phyloP scores from a whole-genome alignment of 2,888 invertebrate genomes.

The Idaea straminata region DNA sequence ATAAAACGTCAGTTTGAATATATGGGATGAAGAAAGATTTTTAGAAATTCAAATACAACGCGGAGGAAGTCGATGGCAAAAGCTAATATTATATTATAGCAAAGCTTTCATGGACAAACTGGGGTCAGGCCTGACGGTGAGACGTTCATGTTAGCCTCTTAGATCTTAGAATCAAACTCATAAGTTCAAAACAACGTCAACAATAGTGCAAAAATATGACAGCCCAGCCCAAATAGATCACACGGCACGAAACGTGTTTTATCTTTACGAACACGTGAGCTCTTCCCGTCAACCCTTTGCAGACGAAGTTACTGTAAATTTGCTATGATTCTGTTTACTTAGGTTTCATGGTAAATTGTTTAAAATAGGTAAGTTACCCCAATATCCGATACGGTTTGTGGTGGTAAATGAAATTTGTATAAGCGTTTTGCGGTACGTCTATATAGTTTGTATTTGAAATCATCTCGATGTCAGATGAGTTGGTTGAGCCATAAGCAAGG shows the following conservation, averaged over 20 bases:
- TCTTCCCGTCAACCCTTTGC: background rate
- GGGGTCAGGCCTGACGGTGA: no score
- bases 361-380: slow-evolving; percentile 13
- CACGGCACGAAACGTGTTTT: background rate
- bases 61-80: no score
- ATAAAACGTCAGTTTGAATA: no score
- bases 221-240: background rate
- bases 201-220: background rate
- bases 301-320: slow-evolving; percentile 18
- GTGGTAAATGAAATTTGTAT: background rate
- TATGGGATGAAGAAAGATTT: no score
- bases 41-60: no score
- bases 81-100: no score
- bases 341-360: slow-evolving; percentile 22
- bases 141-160: no score
- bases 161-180: background rate
- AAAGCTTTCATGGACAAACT: no score
- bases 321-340: slow-evolving; percentile 26
- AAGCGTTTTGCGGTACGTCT: background rate
- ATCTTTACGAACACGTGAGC: background rate
- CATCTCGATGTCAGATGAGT: no score
- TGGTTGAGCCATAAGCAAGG: no score
- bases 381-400: background rate
- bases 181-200: background rate
- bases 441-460: background rate